Evolutionary conservation across 2,888 invertebrate species (phyloP), one percentile per base, ranked within the genome.

Genomic region (Dioctria linearis): DNA sequence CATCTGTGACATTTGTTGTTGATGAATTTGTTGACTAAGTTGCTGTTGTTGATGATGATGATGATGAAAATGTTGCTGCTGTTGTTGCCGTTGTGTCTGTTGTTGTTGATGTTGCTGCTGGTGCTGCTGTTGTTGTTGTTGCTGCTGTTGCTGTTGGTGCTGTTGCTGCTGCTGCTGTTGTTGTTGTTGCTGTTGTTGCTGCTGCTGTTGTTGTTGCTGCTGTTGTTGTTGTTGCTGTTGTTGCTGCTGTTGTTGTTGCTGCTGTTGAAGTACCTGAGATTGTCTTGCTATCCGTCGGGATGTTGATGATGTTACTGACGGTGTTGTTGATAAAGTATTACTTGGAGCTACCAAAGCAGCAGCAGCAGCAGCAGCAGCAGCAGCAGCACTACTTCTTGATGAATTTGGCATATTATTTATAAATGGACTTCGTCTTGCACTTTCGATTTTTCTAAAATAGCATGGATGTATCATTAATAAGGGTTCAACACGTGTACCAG

Each of bases 381-480:
- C n/a, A 63, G 87, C 87, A 78, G 88, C 89, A 84, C 88, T 89
- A 76, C 88, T 88, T 67, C 89, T 88, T 69, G 90, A 90, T 57
- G 91, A 91, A 82, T 91, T 91, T 84, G 95, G 95, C 89, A 95
- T 91, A 90, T 95, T 95, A 90, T 95, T 95, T 84, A 95, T 93
- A 89, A 95, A 95, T 69, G 95, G 94, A 87, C 94, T 95, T 82
- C 95, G 92, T 85, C 95, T 91, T 88, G 95, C 94, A 86, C 94
- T 94, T 88, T 95, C 95, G 90, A 95, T 95, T 89, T 95, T 94
- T 85, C 95, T 92, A 91, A 96, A 96, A 90, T 95, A 95, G 87
- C 95, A 95, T 75, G 95, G 96, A 90, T 95, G 96, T 88, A 96
- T 96, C 95, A 96, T 96, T 86, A 96, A 92, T 87, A 96, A 91